Percentiles rank a stretch among this genome's conserved stretches.
Conservation (phyloP, 1,140 invertebrate species). For the Dendrolimus kikuchii region DNA sequence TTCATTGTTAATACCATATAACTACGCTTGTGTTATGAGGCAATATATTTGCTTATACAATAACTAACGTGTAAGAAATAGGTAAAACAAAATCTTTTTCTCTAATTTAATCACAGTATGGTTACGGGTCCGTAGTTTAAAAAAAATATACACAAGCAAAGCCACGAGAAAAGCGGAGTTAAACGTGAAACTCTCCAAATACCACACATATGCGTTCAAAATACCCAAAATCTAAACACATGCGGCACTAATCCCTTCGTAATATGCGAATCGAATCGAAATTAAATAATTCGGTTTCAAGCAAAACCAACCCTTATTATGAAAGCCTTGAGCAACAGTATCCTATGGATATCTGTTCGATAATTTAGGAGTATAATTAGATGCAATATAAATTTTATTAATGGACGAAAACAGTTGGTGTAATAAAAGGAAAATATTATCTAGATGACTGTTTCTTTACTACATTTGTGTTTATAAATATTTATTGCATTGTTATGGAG, state of each 20-base stretch:
- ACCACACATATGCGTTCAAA: conserved; percentile 13
- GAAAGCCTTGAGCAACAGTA: conserved; percentile 8
- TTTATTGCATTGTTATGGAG: too few species aligned
- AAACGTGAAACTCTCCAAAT: not conserved
- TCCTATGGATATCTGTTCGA: conserved; percentile 1
- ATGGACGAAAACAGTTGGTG: conserved; percentile 20
- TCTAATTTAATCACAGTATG: too few species aligned
- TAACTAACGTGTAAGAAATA: too few species aligned
- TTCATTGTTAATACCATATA: too few species aligned
- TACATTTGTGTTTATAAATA: not conserved
- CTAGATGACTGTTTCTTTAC: conserved; percentile 4
- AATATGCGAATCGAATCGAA: conserved; percentile 42
- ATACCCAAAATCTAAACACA: conserved; percentile 25
- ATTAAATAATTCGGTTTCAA: conserved; percentile 9
- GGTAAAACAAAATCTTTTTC: too few species aligned
- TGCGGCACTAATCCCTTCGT: conserved; percentile 33
- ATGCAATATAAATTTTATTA: conserved; percentile 27
- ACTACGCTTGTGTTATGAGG: too few species aligned
- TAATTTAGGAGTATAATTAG: conserved; percentile 26
- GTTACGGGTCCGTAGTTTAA: not conserved
- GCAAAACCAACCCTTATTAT: conserved; percentile 16
- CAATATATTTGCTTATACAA: too few species aligned
- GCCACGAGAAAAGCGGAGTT: too few species aligned
- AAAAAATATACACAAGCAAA: not conserved
- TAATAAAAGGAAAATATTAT: conserved; percentile 18